phyloP scores from a whole-genome alignment of 2,888 invertebrate species.

The Penaeus monodon region DNA sequence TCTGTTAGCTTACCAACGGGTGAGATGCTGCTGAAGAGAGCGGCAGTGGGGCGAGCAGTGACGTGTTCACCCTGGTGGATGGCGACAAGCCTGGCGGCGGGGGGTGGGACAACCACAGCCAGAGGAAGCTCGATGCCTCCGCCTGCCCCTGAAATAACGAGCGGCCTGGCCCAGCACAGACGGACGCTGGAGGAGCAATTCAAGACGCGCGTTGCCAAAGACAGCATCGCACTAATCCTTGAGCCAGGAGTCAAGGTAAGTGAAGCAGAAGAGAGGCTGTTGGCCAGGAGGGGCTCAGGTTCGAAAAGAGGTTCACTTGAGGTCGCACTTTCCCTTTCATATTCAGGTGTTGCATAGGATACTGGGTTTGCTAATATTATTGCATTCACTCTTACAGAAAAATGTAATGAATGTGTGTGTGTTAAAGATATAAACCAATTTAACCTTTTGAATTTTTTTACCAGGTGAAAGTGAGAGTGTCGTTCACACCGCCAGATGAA shows the following conservation, averaged over 20 bases:
- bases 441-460: too few relatives aligned
- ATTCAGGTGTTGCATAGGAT: too few relatives aligned
- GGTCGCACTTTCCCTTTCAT: too few relatives aligned
- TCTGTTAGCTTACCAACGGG: conserved; percentile 33
- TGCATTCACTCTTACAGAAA: too few relatives aligned
- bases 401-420: too few relatives aligned
- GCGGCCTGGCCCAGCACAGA: conserved; percentile 54
- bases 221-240: conserved; percentile 53
- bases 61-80: conserved; percentile 57
- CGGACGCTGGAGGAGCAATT: conserved; percentile 58
- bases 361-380: too few relatives aligned
- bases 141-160: conserved; percentile 47
- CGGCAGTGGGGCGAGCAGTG: conserved; percentile 37
- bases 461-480: conserved; percentile 58
- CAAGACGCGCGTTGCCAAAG: conserved; percentile 61
- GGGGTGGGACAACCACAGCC: conserved; percentile 30
- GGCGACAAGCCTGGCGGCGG: conserved; percentile 29
- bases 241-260: conserved; percentile 59
- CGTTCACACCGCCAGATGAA: conserved; percentile 60
- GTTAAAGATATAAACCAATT: too few relatives aligned
- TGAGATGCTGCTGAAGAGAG: conserved; percentile 41
- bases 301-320: too few relatives aligned
- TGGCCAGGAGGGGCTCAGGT: not conserved
- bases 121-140: conserved; percentile 24
- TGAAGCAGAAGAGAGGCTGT: not conserved